Conservation (phyloP, 2,888 invertebrate genomes). For the Ennomos quercinarius region DNA sequence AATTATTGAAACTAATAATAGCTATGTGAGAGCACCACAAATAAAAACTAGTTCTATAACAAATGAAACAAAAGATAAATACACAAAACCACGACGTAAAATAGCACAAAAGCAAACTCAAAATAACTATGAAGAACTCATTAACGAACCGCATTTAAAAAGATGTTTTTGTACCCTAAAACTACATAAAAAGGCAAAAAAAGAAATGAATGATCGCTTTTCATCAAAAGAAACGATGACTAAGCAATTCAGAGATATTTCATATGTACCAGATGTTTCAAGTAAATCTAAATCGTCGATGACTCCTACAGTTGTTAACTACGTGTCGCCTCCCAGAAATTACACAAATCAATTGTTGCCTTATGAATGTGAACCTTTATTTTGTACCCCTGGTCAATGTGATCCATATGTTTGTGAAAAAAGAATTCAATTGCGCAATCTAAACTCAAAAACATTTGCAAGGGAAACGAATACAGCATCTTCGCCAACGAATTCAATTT, state of each 20-base stretch:
- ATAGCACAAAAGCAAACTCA: constrained; percentile 1
- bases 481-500: constrained; percentile 19
- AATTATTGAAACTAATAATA: constrained; percentile 3
- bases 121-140: neutral
- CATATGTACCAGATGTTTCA: constrained; percentile 5
- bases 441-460: constrained; percentile 8
- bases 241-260: neutral
- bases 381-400: constrained; percentile 49
- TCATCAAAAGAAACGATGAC: constrained; percentile 31
- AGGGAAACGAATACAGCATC: constrained; percentile 25
- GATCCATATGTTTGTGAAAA: constrained; percentile 46
- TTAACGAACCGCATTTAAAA: constrained; percentile 31
- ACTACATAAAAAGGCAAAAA: constrained; percentile 39
- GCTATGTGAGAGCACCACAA: neutral
- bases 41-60: constrained; percentile 4
- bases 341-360: constrained; percentile 32
- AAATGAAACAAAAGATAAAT: constrained; percentile 5
- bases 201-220: constrained; percentile 19
- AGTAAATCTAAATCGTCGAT: constrained; percentile 16
- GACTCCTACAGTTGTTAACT: constrained; percentile 18
- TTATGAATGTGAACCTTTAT: constrained; percentile 50
- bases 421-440: constrained; percentile 26
- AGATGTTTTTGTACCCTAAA: constrained; percentile 54
- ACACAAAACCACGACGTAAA: constrained; percentile 4
- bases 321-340: constrained; percentile 19